A percentile compares a stretch with the other conserved stretches of the same genome.
Evolutionary conservation across 2,113 vertebrate genomes (phyloP).

Genomic region (Gobius niger): DNA sequence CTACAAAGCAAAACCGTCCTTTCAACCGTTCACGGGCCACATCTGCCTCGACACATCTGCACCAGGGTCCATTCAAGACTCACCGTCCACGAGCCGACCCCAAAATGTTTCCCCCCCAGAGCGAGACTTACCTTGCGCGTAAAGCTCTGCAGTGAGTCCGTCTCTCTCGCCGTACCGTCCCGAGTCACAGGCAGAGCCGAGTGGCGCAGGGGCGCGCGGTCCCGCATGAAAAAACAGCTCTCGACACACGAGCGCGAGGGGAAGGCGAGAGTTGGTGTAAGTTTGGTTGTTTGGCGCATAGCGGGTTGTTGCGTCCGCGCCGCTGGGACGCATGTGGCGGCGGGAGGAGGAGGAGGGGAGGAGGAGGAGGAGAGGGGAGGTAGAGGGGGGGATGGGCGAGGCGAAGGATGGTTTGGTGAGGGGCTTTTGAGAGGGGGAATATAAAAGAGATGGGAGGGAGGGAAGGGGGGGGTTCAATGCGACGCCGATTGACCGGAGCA

Average conservation of each 20-base stretch:
- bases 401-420: neutral
- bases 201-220: neutral
- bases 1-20: neutral
- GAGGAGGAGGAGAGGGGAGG: neutral
- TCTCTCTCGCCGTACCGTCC: neutral
- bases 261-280: neutral
- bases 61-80: neutral
- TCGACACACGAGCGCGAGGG: neutral
- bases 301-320: neutral
- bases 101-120: neutral
- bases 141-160: neutral
- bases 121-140: neutral
- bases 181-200: neutral
- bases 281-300: neutral
- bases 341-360: neutral
- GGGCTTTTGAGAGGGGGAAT: neutral
- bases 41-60: neutral
- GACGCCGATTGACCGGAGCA: neutral
- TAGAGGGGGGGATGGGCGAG: neutral
- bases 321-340: neutral
- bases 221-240: neutral
- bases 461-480: neutral
- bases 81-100: too few relatives aligned
- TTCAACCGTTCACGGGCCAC: neutral
- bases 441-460: neutral